Evolutionary conservation across 64 coral and sea anemone species (phyloP).

Genomic region (Catalaphyllia jardinei): DNA sequence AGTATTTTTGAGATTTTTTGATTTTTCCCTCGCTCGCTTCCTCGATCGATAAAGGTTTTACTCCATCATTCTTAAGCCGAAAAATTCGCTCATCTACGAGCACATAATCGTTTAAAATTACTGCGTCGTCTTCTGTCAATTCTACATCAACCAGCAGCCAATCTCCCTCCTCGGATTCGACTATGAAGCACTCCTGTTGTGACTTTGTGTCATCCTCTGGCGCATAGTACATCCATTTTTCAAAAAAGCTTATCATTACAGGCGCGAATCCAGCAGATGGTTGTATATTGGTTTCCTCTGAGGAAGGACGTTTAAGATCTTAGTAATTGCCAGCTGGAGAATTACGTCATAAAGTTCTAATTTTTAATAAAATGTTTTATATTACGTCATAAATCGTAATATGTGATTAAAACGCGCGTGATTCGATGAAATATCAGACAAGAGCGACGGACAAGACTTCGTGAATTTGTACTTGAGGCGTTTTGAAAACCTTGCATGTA

Average conservation of each 20-base stretch:
- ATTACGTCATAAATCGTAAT: background rate
- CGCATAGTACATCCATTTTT: constrained; percentile 22
- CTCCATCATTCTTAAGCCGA: background rate
- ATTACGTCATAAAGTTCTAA: constrained; percentile 19
- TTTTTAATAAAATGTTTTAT: background rate
- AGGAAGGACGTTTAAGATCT: background rate
- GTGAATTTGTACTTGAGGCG: too few relatives aligned
- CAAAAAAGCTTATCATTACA: constrained; percentile 30
- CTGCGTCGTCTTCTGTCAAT: constrained; percentile 5
- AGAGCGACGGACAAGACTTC: too few relatives aligned
- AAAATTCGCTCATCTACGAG: background rate
- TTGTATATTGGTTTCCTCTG: background rate
- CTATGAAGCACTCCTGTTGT: background rate
- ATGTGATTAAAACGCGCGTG: too few relatives aligned
- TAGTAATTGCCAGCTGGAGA: background rate
- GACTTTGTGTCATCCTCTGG: background rate
- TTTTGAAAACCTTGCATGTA: too few relatives aligned
- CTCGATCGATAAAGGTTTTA: background rate
- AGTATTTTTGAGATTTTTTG: constrained; percentile 9
- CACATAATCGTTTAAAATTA: constrained; percentile 13
- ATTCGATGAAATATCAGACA: too few relatives aligned
- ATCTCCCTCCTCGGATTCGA: constrained; percentile 11
- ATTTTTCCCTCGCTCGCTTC: background rate
- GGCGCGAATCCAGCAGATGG: background rate
- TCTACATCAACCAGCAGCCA: constrained; percentile 32